Base-by-base conservation (phyloP, 2,888 invertebrate genomes). In the Cataglyphis altisquamis region DNA sequence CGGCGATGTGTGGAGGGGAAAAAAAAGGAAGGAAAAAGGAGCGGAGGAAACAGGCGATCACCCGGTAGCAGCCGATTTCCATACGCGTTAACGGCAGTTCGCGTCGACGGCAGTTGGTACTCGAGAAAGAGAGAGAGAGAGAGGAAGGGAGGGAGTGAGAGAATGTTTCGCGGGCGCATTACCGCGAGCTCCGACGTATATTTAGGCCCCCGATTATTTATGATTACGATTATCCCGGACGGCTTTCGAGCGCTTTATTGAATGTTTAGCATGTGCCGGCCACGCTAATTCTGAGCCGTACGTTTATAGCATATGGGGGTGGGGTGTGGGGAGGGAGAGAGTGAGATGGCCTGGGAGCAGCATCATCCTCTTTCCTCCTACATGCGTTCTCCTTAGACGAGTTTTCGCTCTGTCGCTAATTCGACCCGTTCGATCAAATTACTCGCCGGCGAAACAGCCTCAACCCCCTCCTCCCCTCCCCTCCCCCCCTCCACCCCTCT, bases 161-260 rank as follows among this genome's bases (percentile, higher is more conserved):
- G 48, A 68, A 55, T 67, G 77, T 70, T 86, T 86, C 84, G 84
- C 88, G 83, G 78, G 80, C 63, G 74, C 88, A 90, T 90, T 90
- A 90, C 90, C 29, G 90, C 80, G 72, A 70, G 86, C 86, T 86
- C 84, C 88, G 88, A 90, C 92, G 93, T 93, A 93, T 94, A 93
- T 94, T 94, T 93, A 93, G 93, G 92, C 86, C 84, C 84, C 84
- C 91, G 93, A 93, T 94, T 93, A 94, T 94, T 94, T 94, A 94
- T 92, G 93, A 94, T 94, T 93, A 94, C 93, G 93, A 93, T 94
- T 94, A 93, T 93, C 91, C 92, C 91, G 91, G 92, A 92, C 93
- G 91, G 92, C 91, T 92, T 92, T 92, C 92, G 91, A 89, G 92
- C 92, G 92, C 91, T 94, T 94, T 94, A 94, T 93, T 90, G 92